phyloP scores from a whole-genome alignment of 2,113 vertebrate species.

The Elaphurus davidianus region DNA sequence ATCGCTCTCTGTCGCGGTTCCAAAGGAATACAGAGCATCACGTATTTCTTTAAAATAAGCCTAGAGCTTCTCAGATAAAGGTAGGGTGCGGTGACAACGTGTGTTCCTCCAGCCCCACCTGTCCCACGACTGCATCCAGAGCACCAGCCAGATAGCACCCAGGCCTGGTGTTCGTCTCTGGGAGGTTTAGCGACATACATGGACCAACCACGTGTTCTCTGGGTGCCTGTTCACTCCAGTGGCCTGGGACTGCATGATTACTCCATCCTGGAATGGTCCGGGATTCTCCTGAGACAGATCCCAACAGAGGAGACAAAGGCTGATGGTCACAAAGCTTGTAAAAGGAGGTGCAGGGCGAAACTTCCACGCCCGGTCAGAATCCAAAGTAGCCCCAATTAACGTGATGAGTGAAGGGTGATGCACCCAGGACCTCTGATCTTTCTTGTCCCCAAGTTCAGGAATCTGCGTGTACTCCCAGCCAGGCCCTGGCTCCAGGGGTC shows the following conservation, averaged over 20 bases:
- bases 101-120: background rate
- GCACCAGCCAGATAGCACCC: background rate
- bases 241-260: background rate
- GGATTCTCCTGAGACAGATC: background rate
- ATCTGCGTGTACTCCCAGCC: background rate
- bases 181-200: background rate
- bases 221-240: background rate
- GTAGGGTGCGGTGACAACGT: background rate
- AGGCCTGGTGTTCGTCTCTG: background rate
- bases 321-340: background rate
- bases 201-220: background rate
- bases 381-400: slow-evolving; percentile 22
- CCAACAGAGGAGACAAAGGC: slow-evolving; percentile 15
- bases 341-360: background rate
- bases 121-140: background rate
- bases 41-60: background rate
- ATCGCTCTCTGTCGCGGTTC: background rate
- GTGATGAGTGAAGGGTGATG: slow-evolving; percentile 9
- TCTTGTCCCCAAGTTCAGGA: slow-evolving; percentile 28
- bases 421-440: slow-evolving; percentile 9
- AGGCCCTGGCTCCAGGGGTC: slow-evolving; percentile 67
- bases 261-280: background rate
- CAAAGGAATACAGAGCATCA: background rate
- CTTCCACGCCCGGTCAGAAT: background rate
- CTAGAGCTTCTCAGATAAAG: background rate